Evolutionary conservation across 2,888 invertebrate genomes (phyloP), one percentile per base, ranked within the genome.

Genomic region (Eilema sororculum): DNA sequence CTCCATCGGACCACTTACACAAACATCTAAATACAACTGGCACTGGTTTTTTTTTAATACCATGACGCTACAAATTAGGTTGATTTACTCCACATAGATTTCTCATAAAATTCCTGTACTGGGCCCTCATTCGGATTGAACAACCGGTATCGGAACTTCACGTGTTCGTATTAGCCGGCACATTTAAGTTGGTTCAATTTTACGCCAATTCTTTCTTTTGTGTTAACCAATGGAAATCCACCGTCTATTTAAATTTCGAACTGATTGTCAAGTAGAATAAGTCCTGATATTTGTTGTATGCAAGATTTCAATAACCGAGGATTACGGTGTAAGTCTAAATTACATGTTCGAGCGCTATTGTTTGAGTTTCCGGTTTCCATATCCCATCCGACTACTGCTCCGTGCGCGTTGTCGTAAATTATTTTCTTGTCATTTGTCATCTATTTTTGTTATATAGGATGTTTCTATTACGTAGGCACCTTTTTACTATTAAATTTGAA

Each of bases 301-400:
- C 25, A 58, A 13, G 25, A 20, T 58, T 5, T 24, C 58, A 58
- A 58, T 58, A 58, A 58, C 58, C 16, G 6, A 58, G 58, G 58
- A 58, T 58, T 58, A 58, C 58, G 28, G 28, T 20, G 20, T 30
- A n/a, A 64, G 57, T 66, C 65, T 69, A 59, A 66, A 57, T 28
- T n/a, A 46, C 60, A 60, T 30, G 60, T n/a, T 60, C 10, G 60
- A 60, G n/a, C 16, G 60, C 5, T 30, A 60, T 60, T 60, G 60
- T 33, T 60, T 0, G 30, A 4, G 30, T 60, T 60, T 60, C 60
- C 60, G 60, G 60, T 60, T 60, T 9, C 20, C 60, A 60, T 60
- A 60, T 30, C n/a, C 60, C 20, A 60, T 30, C n/a, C 60, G n/a
- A 60, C 30, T 30, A 60, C 60, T 30, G 60, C 20, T 60, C 28